Conservation (phyloP, 2,797 vertebrate species). For the Microctenopoma steveboyesi region DNA sequence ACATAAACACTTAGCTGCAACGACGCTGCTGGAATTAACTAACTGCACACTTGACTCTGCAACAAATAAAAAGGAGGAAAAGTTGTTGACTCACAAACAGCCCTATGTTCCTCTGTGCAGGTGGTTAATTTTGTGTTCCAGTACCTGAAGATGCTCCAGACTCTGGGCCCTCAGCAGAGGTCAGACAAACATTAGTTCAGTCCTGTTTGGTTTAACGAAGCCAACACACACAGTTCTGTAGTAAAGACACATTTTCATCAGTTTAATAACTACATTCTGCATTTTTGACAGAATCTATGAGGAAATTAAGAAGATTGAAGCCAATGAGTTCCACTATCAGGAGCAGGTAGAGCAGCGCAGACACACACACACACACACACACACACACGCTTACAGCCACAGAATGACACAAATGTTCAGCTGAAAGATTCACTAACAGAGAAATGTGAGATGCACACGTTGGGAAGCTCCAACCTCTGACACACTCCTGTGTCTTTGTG, state of each 20-base stretch:
- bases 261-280: background rate
- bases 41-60: no score
- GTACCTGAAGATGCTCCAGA: slow-evolving; percentile 97
- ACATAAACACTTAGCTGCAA: background rate
- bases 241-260: no score
- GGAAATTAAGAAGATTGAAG: slow-evolving; percentile 96
- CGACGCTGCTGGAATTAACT: background rate
- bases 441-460: no score
- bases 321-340: slow-evolving; percentile 95
- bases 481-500: background rate
- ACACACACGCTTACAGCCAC: background rate
- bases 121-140: slow-evolving; percentile 94
- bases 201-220: no score
- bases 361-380: background rate
- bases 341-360: slow-evolving; percentile 87
- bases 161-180: slow-evolving; percentile 92
- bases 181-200: slow-evolving; percentile 46
- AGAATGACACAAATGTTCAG: background rate
- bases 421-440: no score
- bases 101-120: slow-evolving; percentile 70
- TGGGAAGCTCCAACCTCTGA: background rate
- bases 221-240: no score
- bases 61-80: background rate
- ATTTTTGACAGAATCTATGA: slow-evolving; percentile 88
- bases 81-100: background rate